Percentiles rank a stretch among this genome's conserved stretches.
Conservation (phyloP, 2,888 invertebrate genomes). For the Panorpa germanica region DNA sequence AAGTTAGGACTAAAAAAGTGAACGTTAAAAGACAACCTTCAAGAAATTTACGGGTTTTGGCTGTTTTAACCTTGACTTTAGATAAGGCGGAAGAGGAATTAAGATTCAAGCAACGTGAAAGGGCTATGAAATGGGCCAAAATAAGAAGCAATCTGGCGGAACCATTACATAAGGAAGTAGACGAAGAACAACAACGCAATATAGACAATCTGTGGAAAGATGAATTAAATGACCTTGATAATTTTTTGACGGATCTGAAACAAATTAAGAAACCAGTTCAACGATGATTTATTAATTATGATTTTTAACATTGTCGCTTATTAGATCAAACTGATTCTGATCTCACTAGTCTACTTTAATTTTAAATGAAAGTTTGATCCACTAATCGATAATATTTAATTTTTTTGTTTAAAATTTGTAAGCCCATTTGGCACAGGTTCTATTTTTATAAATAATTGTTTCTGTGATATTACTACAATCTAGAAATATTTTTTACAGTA, state of each 20-base stretch:
- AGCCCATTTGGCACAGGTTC: too few relatives aligned
- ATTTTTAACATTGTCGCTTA: too few relatives aligned
- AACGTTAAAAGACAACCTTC: conserved; percentile 34
- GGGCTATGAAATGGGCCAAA: conserved; percentile 38
- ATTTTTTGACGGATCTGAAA: conserved; percentile 43
- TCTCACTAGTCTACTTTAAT: too few relatives aligned
- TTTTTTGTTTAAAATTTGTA: too few relatives aligned
- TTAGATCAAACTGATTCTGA: too few relatives aligned
- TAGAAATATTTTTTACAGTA: too few relatives aligned
- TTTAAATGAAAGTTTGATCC: too few relatives aligned
- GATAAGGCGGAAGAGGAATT: conserved; percentile 38
- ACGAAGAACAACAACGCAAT: conserved; percentile 26
- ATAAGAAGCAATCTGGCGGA: conserved; percentile 27
- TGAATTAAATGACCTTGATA: conserved; percentile 42
- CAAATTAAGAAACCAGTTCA: conserved; percentile 28
- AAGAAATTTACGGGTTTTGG: conserved; percentile 41
- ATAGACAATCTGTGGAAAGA: conserved; percentile 31
- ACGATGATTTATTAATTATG: too few relatives aligned
- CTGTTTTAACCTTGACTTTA: conserved; percentile 39
- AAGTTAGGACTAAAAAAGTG: conserved; percentile 39
- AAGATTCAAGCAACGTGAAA: conserved; percentile 37
- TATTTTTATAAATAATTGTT: too few relatives aligned
- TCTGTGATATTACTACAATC: too few relatives aligned
- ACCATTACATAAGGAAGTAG: too few relatives aligned
- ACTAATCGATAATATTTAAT: too few relatives aligned